phyloP scores from a whole-genome alignment of 2,888 invertebrate species.

The Cheilosia urbana region DNA sequence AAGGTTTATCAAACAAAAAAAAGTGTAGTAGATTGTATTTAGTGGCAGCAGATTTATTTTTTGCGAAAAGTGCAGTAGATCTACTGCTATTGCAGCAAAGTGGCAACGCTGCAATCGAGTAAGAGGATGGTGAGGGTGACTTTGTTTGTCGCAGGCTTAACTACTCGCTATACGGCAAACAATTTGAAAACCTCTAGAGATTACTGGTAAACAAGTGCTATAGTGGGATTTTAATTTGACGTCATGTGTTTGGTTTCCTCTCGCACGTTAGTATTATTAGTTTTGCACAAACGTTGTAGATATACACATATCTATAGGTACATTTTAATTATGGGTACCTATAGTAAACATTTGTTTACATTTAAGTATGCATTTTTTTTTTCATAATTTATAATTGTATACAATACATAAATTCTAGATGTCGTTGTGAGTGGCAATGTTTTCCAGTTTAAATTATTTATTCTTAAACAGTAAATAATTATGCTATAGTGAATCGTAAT shows the following conservation, averaged over 20 bases:
- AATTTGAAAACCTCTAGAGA: slow-evolving; percentile 44
- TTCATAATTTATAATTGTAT: neutral
- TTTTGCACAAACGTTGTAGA: neutral
- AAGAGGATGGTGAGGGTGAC: neutral
- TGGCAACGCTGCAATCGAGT: no score
- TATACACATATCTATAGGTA: neutral
- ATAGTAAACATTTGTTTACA: slow-evolving; percentile 1
- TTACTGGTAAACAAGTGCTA: slow-evolving; percentile 23
- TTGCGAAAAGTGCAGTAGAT: no score
- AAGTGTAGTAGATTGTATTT: no score
- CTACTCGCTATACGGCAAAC: neutral
- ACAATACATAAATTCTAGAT: slow-evolving; percentile 49
- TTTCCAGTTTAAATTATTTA: slow-evolving; percentile 5
- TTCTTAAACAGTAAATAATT: neutral
- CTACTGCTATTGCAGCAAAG: no score
- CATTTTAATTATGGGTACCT: neutral
- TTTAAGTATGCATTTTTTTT: slow-evolving; percentile 2
- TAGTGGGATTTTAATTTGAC: slow-evolving; percentile 35
- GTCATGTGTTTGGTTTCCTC: slow-evolving; percentile 29
- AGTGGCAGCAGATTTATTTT: no score
- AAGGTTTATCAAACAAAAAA: no score
- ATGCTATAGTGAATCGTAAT: neutral
- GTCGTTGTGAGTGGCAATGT: slow-evolving; percentile 54
- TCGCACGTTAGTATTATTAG: slow-evolving; percentile 25
- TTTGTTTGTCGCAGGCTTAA: slow-evolving; percentile 16